Percentiles rank a stretch among this genome's conserved stretches.
Conservation (phyloP, 1,140 invertebrate genomes). For the Habropoda laboriosa region DNA sequence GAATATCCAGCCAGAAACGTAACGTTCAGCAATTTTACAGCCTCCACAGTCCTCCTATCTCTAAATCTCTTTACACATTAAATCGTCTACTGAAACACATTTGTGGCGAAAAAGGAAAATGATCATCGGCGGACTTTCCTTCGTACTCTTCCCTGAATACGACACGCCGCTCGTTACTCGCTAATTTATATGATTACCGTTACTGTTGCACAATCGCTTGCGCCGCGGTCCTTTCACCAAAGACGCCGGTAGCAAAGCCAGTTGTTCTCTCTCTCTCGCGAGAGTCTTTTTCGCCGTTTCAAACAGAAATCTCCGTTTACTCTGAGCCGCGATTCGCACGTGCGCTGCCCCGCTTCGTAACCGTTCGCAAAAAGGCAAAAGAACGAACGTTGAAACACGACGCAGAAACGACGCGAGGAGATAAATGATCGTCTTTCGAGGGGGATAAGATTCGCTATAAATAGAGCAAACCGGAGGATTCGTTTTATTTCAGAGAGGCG, state of each 20-base stretch:
- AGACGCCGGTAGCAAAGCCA: background rate
- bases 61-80: background rate
- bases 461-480: slow-evolving; percentile 21
- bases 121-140: no score
- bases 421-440: slow-evolving; percentile 49
- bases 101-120: background rate
- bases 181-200: slow-evolving; percentile 30
- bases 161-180: background rate
- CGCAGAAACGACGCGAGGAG: slow-evolving; percentile 28
- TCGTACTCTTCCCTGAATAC: background rate
- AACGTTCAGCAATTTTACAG: background rate
- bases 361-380: slow-evolving; percentile 58
- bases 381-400: slow-evolving; percentile 32
- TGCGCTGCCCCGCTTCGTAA: slow-evolving; percentile 73
- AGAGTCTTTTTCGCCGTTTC: slow-evolving; percentile 18
- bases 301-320: slow-evolving; percentile 54
- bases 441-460: slow-evolving; percentile 46
- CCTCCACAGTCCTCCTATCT: background rate
- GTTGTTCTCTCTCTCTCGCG: background rate
- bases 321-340: slow-evolving; percentile 69
- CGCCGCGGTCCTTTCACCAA: slow-evolving; percentile 26
- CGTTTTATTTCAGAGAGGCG: slow-evolving; percentile 26
- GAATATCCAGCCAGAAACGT: no score
- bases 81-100: background rate
- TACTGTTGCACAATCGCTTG: slow-evolving; percentile 16